phyloP scores from a whole-genome alignment of 2,113 vertebrate species.

The Calyptomena viridis region DNA sequence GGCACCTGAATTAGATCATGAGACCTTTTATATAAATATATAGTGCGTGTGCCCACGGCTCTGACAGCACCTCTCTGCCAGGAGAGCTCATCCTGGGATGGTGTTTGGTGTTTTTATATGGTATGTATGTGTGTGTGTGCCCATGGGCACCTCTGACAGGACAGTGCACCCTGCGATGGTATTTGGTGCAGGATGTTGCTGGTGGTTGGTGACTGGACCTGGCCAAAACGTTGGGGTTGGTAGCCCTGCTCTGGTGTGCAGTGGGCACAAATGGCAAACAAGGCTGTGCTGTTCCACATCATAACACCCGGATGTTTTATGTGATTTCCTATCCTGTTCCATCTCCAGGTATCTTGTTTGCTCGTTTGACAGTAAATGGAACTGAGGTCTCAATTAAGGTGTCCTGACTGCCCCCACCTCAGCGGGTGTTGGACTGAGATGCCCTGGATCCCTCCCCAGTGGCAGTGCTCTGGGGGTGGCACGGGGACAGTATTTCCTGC shows the following conservation, averaged over 20 bases:
- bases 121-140: neutral
- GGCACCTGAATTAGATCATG: constrained; percentile 14
- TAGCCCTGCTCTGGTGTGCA: fast-evolving
- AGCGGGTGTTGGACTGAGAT: neutral
- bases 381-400: neutral
- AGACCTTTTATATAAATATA: neutral
- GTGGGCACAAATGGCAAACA: neutral
- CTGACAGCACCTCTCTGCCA: neutral
- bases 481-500: fast-evolving
- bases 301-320: neutral
- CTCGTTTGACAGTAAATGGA: neutral
- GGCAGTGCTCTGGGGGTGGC: neutral
- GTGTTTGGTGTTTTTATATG: neutral
- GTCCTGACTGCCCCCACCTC: neutral
- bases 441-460: fast-evolving
- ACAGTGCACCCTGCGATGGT: neutral
- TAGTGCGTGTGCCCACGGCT: neutral
- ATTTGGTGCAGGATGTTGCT: neutral
- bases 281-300: neutral
- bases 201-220: fast-evolving
- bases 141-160: neutral
- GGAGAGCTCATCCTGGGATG: neutral
- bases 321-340: neutral
- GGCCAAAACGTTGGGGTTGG: neutral
- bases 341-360: neutral